These are phyloP conservation scores for Drosophila bocqueti DNA, from an alignment of 1,140 invertebrate species.

Conservation along the genomic window DNA sequence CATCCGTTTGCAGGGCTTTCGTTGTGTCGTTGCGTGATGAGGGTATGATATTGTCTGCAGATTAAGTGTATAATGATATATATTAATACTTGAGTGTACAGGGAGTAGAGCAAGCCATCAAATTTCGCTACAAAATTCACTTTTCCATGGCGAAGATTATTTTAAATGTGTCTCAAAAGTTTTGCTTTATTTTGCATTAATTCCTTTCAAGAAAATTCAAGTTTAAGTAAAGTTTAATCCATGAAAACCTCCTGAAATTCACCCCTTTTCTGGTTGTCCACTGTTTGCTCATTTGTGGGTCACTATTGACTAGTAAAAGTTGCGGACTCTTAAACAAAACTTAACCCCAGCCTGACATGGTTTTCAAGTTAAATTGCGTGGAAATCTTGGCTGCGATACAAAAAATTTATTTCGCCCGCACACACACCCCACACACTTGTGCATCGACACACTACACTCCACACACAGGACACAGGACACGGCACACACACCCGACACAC, in stretches of 20 bases:
- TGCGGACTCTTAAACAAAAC: conserved; percentile 45
- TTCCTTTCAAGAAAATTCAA: background rate
- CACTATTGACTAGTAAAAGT: conserved; percentile 41
- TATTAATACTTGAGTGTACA: background rate
- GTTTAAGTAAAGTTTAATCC: background rate
- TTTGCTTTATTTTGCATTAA: no score
- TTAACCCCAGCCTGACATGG: conserved; percentile 69
- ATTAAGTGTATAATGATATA: conserved; percentile 8
- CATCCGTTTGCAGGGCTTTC: conserved; percentile 81
- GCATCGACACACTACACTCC: conserved; percentile 9
- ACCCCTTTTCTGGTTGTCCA: background rate
- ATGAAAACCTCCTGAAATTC: background rate
- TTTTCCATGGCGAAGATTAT: no score
- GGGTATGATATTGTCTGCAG: conserved; percentile 78
- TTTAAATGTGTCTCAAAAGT: no score
- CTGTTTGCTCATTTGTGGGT: conserved; percentile 25
- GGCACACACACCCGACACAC: conserved; percentile 11
- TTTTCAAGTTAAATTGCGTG: conserved; percentile 81
- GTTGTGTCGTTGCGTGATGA: conserved; percentile 80
- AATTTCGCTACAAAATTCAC: no score
- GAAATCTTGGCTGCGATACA: conserved; percentile 78
- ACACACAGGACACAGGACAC: conserved; percentile 13
- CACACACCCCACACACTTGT: conserved; percentile 15
- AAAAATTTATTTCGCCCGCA: conserved; percentile 41
- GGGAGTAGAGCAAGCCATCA: background rate